Conservation (phyloP, 1,140 invertebrate species). For the Condylostylus longicornis region DNA sequence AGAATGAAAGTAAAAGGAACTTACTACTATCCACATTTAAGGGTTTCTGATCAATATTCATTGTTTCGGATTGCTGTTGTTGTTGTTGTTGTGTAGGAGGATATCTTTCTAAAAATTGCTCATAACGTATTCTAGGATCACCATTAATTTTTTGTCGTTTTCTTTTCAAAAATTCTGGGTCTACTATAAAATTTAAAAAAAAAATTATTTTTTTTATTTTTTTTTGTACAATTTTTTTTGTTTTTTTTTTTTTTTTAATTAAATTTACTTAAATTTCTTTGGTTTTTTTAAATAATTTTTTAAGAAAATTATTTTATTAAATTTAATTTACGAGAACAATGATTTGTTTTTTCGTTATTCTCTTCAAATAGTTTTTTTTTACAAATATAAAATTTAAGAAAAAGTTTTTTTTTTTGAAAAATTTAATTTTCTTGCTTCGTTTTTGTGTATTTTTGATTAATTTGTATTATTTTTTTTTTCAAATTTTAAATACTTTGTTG, state of each 20-base stretch:
- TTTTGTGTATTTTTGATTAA: too few species aligned
- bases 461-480: too few species aligned
- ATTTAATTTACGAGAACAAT: too few species aligned
- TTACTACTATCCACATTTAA: conserved; percentile 45
- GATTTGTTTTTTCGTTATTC: too few species aligned
- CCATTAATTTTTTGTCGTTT: conserved; percentile 44
- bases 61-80: conserved; percentile 22
- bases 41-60: conserved; percentile 31
- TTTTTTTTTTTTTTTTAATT: conserved; percentile 6
- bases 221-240: conserved; percentile 8
- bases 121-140: conserved; percentile 34
- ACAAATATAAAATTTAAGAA: too few species aligned
- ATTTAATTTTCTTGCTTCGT: too few species aligned
- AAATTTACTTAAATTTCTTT: conserved; percentile 4
- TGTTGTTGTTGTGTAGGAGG: conserved; percentile 32
- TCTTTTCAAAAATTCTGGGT: conserved; percentile 37
- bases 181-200: conserved; percentile 31
- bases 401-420: too few species aligned
- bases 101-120: conserved; percentile 37
- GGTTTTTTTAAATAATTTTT: conserved; percentile 1
- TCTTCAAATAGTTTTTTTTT: conserved; percentile 1
- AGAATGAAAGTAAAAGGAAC: conserved; percentile 32
- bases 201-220: conserved; percentile 27
- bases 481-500: too few species aligned
- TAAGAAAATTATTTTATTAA: too few species aligned